These are phyloP conservation scores for Ctenodactylus gundi DNA, from an alignment of 2,113 vertebrate species.

Conservation along the genomic window DNA sequence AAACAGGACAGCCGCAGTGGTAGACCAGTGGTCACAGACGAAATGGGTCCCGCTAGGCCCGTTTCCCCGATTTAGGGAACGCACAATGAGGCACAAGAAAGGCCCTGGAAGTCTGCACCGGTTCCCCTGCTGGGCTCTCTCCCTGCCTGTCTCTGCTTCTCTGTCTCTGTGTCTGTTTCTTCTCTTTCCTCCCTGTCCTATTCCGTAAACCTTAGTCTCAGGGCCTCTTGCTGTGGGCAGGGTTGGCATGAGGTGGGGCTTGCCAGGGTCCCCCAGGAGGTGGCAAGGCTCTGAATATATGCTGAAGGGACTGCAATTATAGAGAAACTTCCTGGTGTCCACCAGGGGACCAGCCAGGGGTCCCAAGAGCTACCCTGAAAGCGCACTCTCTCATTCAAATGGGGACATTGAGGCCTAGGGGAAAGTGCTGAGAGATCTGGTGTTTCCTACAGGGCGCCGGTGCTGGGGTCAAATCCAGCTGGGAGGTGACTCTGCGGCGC, in stretches of 20 bases:
- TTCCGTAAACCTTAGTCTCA: background rate
- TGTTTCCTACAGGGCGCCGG: rapidly evolving
- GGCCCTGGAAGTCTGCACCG: no score
- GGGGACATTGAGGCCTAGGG: background rate
- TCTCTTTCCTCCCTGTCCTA: background rate
- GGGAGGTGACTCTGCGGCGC: background rate
- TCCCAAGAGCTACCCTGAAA: rapidly evolving
- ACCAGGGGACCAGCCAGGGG: rapidly evolving
- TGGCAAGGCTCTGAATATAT: background rate
- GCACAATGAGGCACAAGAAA: background rate
- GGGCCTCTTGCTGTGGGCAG: background rate
- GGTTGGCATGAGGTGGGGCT: background rate
- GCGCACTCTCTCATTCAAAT: rapidly evolving
- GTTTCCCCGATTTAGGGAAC: background rate
- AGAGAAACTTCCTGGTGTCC: background rate
- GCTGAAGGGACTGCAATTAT: background rate
- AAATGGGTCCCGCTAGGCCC: background rate
- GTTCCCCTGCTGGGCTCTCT: no score
- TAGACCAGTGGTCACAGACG: background rate
- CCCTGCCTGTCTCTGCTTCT: background rate
- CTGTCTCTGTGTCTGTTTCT: background rate
- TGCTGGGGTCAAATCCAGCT: background rate
- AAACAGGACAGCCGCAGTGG: no score
- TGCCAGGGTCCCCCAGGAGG: background rate
- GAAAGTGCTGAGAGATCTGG: rapidly evolving